Conservation (phyloP, 2,113 vertebrate species). For the Heliornis fulica region DNA sequence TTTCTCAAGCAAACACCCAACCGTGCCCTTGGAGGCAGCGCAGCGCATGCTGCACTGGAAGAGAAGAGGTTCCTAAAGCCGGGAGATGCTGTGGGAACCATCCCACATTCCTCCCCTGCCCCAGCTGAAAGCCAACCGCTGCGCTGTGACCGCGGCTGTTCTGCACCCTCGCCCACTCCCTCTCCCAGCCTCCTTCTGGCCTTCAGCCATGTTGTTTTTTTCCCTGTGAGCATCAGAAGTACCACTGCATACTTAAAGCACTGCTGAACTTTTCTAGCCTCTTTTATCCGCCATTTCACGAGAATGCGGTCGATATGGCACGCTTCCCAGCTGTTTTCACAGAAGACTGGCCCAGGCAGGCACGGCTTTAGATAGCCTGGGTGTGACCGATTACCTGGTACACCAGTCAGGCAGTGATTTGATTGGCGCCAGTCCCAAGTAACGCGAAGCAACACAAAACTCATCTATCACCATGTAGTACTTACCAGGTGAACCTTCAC, state of each 20-base stretch:
- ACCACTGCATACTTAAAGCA: neutral
- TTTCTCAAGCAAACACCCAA: conserved; percentile 56
- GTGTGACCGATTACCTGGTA: conserved; percentile 50
- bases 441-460: conserved; percentile 36
- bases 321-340: conserved; percentile 15
- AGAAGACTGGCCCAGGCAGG: conserved; percentile 36
- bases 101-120: neutral
- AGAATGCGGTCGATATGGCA: neutral
- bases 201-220: neutral
- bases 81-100: conserved; percentile 19
- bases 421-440: neutral
- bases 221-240: neutral
- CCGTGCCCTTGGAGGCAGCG: neutral
- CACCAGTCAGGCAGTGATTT: conserved; percentile 37
- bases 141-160: neutral
- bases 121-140: conserved; percentile 4
- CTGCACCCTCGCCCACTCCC: neutral
- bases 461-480: neutral
- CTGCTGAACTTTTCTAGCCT: neutral
- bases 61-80: neutral
- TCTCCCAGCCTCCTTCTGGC: neutral
- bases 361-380: conserved; percentile 39
- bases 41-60: neutral
- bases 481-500: neutral
- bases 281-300: neutral